Base-by-base conservation (phyloP, 1,140 invertebrate species). In the Drosophila trapezifrons region DNA sequence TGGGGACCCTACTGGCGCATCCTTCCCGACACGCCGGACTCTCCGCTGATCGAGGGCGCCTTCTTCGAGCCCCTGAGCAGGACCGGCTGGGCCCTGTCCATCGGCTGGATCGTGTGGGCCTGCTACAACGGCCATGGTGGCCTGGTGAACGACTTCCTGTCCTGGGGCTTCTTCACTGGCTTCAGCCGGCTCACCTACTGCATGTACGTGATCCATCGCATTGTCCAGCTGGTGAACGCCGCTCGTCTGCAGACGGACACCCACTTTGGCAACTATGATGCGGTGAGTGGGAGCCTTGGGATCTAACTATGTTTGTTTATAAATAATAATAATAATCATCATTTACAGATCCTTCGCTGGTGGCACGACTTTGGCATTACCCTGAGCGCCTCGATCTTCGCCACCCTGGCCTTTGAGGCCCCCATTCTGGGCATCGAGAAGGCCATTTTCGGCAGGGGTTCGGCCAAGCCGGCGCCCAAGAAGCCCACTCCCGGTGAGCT, bases 71-170 rank as follows among this genome's bases (percentile, higher is more conserved):
- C 95, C 0, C 73, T 95, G 1, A 95, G 95, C 85, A 93, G 95
- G 73, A 92, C 94, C 4, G 93, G 94, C 0, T 96, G 95, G 95
- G 94, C 94, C 45, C 89, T 94, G 15, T 93, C 94, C 3, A 94
- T 95, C 47, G 94, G 95, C 0, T 96, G 96, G 96, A 92, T 96
- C 38, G 93, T 96, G 6, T 93, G 96, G 70, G 95, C 95, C 1
- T 96, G 95, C 78, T 93, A 95, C 57, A 96, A 95, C 58, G 94
- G 95, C 12, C 95, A 95, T 85, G 95, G 95, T 93, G 95, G 94
- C 54, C 89, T 94, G 12, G 76, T 95, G 15, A 93, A 93, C 42
- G 94, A 93, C 72, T 93, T 96, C 66, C 91, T 96, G 20, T 94
- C 93, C 2, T 95, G 95, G 94, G 93, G 94, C 79, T 93, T 94